Evolutionary conservation across 1,140 invertebrate species (phyloP), one percentile per base, ranked within the genome.

Genomic region (Drosophila tropicalis): DNA sequence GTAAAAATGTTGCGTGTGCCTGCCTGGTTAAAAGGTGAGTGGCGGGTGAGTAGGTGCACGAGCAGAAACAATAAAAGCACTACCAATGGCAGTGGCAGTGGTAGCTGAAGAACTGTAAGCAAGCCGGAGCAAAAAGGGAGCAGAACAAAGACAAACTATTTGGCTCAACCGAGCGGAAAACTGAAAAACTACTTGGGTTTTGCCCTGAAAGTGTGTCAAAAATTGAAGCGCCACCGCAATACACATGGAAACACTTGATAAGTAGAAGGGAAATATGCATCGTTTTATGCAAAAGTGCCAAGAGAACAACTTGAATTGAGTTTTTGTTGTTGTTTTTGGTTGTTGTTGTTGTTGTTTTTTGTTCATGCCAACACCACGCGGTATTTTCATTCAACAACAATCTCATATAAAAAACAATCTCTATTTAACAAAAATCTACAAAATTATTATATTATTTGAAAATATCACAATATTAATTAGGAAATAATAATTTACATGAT

Each of bases 161-260:
- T 75, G 79, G 67, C 57, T 85, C 77, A 81, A 72, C 70, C 70
- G 82, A 85, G 70, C 78, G 81, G 80, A 77, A 84, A 84, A 84
- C 81, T 81, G 79, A 85, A 81, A 74, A 51, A 51, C 44, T 51
- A 51, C 44, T 51, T 51, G 44, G 44, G 44, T 51, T 73, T 85
- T 70, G 81, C 81, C 77, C 68, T 66, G 74, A 85, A 84, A 84
- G 73, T 84, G 81, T 84, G 81, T 84, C 81, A 84, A 84, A 73
- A 84, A 85, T 85, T 80, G 77, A 79, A 62, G 79, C 71, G 76
- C 65, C 66, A 58, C 44, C 44, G 34, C 61, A 60, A 70, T 72
- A 63, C 70, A 55, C 67, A 70, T 55, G 65, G 51, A 34, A 68
- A 67, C 74, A 56, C 63, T 65, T 47, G 54, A 72, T 61, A 19